phyloP scores from a whole-genome alignment of 2,113 vertebrate genomes.

The Dendrocopos noguchii region DNA sequence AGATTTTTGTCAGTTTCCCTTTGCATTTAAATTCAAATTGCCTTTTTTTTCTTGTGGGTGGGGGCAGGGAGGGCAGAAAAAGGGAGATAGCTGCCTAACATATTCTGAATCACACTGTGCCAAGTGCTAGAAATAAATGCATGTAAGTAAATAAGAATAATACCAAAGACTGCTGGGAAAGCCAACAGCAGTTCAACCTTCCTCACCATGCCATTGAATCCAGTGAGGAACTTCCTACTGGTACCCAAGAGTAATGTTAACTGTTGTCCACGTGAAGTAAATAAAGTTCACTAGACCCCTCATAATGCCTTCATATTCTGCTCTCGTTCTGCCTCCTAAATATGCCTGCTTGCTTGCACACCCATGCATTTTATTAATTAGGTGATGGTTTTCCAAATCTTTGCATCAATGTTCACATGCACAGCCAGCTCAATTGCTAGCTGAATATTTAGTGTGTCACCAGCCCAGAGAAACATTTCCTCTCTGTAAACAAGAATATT shows the following conservation, averaged over 20 bases:
- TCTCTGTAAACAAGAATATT: neutral
- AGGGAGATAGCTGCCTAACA: neutral
- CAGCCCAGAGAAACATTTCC: neutral
- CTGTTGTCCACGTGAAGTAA: neutral
- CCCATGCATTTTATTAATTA: neutral
- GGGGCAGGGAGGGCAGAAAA: too few species aligned
- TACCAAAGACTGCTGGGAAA: neutral
- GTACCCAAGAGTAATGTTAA: neutral
- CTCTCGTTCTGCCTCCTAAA: neutral
- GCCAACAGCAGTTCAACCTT: neutral
- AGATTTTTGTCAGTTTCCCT: constrained; percentile 19
- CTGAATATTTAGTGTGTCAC: neutral
- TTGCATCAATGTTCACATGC: neutral
- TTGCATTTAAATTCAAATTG: constrained; percentile 7
- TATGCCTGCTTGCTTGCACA: neutral
- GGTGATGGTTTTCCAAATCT: neutral
- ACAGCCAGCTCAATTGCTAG: neutral
- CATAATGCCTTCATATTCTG: neutral
- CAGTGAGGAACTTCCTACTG: neutral
- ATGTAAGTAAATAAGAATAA: neutral
- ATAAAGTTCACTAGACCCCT: neutral
- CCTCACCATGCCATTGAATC: neutral
- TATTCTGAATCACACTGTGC: neutral
- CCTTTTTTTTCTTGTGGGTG: neutral
- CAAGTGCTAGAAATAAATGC: neutral